Evolutionary conservation across 2,797 vertebrate species (phyloP).

Genomic region (Tokudaia tokunoshimensis): DNA sequence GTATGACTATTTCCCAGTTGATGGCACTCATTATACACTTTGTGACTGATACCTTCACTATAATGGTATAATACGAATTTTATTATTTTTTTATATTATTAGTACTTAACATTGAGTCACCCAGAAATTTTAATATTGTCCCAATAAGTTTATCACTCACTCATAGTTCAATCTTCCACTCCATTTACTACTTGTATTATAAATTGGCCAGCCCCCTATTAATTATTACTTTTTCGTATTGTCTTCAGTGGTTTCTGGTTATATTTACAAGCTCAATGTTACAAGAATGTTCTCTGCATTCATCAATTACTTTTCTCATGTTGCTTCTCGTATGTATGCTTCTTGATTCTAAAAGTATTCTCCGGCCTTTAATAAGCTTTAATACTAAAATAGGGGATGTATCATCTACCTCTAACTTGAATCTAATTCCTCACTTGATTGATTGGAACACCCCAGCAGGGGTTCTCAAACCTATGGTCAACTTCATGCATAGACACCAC

Average conservation of each 20-base stretch:
- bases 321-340: background rate
- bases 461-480: background rate
- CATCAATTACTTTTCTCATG: background rate
- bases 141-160: background rate
- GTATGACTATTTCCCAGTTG: background rate
- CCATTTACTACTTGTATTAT: background rate
- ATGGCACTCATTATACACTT: background rate
- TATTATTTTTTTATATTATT: slow-evolving; percentile 31
- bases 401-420: background rate
- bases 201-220: background rate
- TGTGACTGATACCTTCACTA: slow-evolving; percentile 17
- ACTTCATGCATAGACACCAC: background rate
- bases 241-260: background rate
- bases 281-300: slow-evolving; percentile 34
- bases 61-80: background rate
- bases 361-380: slow-evolving; percentile 29
- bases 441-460: background rate
- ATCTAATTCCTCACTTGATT: background rate
- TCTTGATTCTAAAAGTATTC: slow-evolving; percentile 3
- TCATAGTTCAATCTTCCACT: background rate
- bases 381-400: slow-evolving; percentile 1
- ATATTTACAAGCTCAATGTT: background rate
- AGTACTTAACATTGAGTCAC: background rate
- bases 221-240: background rate
- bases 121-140: slow-evolving; percentile 34